Evolutionary conservation across 2,113 vertebrate genomes (phyloP).

Genomic region (Cephalophus harveyi): DNA sequence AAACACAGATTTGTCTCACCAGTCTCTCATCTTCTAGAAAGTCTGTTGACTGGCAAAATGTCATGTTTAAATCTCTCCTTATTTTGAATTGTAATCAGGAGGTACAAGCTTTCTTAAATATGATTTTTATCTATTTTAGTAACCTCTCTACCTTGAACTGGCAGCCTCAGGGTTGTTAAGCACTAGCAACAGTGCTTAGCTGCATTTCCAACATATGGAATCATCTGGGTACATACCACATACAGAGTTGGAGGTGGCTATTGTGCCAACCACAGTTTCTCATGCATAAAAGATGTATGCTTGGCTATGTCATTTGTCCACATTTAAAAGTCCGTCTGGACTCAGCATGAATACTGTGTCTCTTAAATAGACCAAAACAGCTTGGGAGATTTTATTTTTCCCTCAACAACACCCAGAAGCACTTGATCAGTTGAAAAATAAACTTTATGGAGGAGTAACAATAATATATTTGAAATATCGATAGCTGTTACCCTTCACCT

Average conservation of each 20-base stretch:
- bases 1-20: neutral
- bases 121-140: neutral
- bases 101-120: neutral
- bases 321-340: neutral
- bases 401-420: constrained; percentile 38
- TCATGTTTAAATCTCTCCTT: constrained; percentile 27
- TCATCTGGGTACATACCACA: neutral
- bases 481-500: neutral
- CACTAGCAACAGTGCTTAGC: neutral
- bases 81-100: constrained; percentile 43
- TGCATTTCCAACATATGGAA: neutral
- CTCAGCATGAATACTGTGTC: neutral
- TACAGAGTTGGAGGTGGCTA: neutral
- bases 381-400: constrained; percentile 27
- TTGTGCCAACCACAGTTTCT: neutral
- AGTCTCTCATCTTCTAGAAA: constrained; percentile 31
- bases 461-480: constrained; percentile 45
- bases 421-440: constrained; percentile 42
- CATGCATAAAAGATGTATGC: neutral
- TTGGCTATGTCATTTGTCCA: neutral
- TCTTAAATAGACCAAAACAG: neutral
- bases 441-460: constrained; percentile 31
- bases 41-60: neutral
- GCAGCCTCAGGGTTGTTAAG: neutral
- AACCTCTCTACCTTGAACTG: neutral